phyloP scores from a whole-genome alignment of 2,797 vertebrate genomes.

The Spea hammondii region DNA sequence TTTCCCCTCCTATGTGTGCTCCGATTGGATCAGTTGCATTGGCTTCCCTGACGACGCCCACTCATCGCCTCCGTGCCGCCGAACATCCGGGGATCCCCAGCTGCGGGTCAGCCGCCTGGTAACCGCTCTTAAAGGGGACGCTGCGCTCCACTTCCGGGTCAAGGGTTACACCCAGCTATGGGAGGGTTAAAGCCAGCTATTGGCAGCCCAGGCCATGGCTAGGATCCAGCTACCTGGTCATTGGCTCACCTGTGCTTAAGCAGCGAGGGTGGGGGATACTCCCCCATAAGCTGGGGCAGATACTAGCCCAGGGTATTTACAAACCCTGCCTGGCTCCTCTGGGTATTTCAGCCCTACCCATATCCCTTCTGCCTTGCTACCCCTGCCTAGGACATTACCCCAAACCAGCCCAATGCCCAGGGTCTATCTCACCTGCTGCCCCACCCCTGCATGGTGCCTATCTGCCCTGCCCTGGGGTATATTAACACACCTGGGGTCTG shows the following conservation, averaged over 20 bases:
- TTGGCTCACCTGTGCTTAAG: too few relatives aligned
- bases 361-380: too few relatives aligned
- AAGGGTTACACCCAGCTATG: background rate
- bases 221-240: too few relatives aligned
- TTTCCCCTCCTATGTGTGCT: too few relatives aligned
- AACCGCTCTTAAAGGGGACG: conserved; percentile 38
- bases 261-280: background rate
- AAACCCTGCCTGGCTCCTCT: too few relatives aligned
- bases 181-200: background rate
- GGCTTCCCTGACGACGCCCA: background rate
- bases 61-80: background rate
- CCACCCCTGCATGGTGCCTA: too few relatives aligned
- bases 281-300: too few relatives aligned
- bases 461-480: background rate
- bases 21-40: too few relatives aligned
- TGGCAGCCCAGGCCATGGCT: too few relatives aligned
- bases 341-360: background rate
- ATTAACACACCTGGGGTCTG: background rate
- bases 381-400: too few relatives aligned
- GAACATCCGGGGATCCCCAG: conserved; percentile 27
- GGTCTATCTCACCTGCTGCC: too few relatives aligned
- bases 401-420: too few relatives aligned
- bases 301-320: background rate
- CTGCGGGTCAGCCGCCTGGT: conserved; percentile 1
- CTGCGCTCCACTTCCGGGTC: background rate